phyloP scores from a whole-genome alignment of 2,113 vertebrate species.

The Abramis brama region DNA sequence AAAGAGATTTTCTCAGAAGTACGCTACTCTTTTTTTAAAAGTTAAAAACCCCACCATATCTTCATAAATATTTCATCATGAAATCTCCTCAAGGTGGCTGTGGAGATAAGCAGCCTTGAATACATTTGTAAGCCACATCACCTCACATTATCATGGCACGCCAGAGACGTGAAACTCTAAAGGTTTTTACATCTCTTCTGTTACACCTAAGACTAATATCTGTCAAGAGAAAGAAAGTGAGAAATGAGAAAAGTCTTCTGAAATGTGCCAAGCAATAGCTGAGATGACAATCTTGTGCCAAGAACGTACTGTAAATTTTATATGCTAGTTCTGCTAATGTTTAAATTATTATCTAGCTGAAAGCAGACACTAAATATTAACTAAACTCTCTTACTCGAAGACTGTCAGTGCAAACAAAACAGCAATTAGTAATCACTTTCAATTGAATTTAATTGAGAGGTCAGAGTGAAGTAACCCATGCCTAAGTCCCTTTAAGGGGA shows the following conservation, averaged over 20 bases:
- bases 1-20: slow-evolving; percentile 1
- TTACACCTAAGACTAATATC: slow-evolving; percentile 9
- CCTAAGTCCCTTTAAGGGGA: not conserved
- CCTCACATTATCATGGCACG: slow-evolving; percentile 25
- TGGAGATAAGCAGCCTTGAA: slow-evolving; percentile 28
- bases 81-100: slow-evolving; percentile 35
- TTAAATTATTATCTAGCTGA: slow-evolving; percentile 4
- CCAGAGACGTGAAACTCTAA: not conserved
- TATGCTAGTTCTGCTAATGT: slow-evolving; percentile 8
- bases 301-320: not conserved
- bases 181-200: slow-evolving; percentile 21
- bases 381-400: not conserved
- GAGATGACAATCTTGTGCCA: slow-evolving; percentile 8
- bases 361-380: not conserved
- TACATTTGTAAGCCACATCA: slow-evolving; percentile 29
- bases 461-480: not conserved
- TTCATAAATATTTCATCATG: slow-evolving; percentile 52
- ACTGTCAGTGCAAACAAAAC: not conserved
- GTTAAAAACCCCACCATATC: slow-evolving; percentile 7
- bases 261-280: not conserved
- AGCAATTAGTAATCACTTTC: not conserved
- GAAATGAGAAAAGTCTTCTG: not conserved
- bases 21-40: not conserved
- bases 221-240: not conserved
- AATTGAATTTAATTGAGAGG: not conserved